These are phyloP conservation scores for Xanthia icteritia DNA, from an alignment of 2,888 invertebrate genomes.

Conservation along the genomic window DNA sequence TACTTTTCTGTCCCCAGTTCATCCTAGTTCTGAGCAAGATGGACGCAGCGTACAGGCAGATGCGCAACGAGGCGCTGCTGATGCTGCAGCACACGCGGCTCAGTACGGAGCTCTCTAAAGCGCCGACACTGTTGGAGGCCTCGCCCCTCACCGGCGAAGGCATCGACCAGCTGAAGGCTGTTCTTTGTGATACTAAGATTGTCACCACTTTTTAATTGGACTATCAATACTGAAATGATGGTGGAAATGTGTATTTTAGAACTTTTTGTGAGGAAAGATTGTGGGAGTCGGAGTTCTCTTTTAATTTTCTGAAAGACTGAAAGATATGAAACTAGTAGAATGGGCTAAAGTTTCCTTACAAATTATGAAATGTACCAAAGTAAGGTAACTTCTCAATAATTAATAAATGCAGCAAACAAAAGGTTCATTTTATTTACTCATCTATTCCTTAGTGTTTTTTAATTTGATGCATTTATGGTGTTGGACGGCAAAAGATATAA, in stretches of 20 bases:
- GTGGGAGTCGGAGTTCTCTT: neutral
- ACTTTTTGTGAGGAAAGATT: neutral
- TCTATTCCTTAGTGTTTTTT: neutral
- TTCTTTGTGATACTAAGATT: conserved; percentile 75
- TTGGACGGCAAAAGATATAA: neutral
- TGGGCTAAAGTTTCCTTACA: neutral
- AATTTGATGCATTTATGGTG: neutral
- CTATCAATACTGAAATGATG: no score
- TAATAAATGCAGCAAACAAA: conserved; percentile 11
- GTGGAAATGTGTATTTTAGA: neutral
- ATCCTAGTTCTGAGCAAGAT: conserved; percentile 94
- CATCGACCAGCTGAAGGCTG: conserved; percentile 90
- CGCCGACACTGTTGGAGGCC: conserved; percentile 93
- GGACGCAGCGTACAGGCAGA: conserved; percentile 96
- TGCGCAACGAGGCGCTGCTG: conserved; percentile 95
- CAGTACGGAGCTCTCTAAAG: conserved; percentile 92
- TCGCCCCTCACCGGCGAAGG: conserved; percentile 94
- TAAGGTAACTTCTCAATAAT: neutral
- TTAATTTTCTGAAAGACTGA: neutral
- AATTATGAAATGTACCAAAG: neutral
- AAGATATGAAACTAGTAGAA: neutral
- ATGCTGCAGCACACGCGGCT: conserved; percentile 94
- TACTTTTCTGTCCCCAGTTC: conserved; percentile 85
- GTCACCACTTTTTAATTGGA: conserved; percentile 38
- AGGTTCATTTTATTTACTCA: neutral